These are phyloP conservation scores for Drosophila parthenogenetica DNA, from an alignment of 2,888 invertebrate genomes.

Conservation along the genomic window DNA sequence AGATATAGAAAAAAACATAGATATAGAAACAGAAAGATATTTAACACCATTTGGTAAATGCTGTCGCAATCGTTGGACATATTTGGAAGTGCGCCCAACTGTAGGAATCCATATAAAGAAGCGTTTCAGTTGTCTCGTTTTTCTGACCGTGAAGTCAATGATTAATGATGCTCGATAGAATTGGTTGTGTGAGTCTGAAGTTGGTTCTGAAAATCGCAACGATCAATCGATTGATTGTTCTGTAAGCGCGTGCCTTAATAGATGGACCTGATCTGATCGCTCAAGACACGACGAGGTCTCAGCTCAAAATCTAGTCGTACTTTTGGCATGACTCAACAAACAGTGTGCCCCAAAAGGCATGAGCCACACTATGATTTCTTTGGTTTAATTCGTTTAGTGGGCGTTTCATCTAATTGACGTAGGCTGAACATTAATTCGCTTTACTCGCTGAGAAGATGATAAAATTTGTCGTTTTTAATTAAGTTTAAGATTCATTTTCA, in stretches of 20 bases:
- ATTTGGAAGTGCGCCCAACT: constrained; percentile 45
- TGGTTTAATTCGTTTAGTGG: constrained; percentile 46
- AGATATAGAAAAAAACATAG: constrained; percentile 7
- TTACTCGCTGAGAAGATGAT: constrained; percentile 26
- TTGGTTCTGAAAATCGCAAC: constrained; percentile 29
- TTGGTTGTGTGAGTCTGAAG: constrained; percentile 28
- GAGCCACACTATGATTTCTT: constrained; percentile 36
- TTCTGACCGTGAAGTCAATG: constrained; percentile 64
- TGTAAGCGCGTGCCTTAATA: constrained; percentile 41
- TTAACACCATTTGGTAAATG: constrained; percentile 60
- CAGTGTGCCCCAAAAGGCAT: constrained; percentile 61
- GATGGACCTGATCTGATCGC: constrained; percentile 12
- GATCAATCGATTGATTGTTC: constrained; percentile 42
- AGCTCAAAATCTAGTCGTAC: constrained; percentile 29
- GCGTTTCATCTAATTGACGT: constrained; percentile 64
- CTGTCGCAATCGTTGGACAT: constrained; percentile 44
- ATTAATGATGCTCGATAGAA: constrained; percentile 58
- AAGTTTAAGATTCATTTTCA: constrained; percentile 50
- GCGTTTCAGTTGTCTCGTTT: constrained; percentile 37
- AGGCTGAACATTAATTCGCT: constrained; percentile 62
- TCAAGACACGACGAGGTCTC: constrained; percentile 2
- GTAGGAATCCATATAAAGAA: constrained; percentile 55
- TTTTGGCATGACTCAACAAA: constrained; percentile 53
- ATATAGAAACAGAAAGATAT: constrained; percentile 25
- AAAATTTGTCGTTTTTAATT: constrained; percentile 58